Percentiles rank a stretch among this genome's conserved stretches.
Evolutionary conservation across 2,113 vertebrate species (phyloP).

Genomic region (Oreochromis spilurus): DNA sequence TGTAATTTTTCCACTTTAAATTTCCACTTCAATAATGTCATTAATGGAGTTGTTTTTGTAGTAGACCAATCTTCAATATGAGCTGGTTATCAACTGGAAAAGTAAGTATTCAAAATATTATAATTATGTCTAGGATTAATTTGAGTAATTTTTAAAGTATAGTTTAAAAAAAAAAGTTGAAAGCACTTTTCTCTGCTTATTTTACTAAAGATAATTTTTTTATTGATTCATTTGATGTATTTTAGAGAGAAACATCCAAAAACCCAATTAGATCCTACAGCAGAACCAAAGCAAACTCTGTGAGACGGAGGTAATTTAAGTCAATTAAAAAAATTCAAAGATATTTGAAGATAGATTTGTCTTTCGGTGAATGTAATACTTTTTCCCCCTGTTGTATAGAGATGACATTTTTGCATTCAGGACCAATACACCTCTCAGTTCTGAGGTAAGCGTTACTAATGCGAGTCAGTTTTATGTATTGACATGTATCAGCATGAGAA

Average conservation of each 20-base stretch:
- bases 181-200: background rate
- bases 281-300: constrained; percentile 4
- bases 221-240: background rate
- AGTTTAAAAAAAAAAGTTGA: background rate
- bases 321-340: background rate
- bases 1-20: background rate
- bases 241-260: constrained; percentile 21
- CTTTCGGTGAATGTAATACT: background rate
- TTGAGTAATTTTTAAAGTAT: background rate
- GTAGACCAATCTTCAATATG: constrained; percentile 53
- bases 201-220: background rate
- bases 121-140: background rate
- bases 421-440: constrained; percentile 9
- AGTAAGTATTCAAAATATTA: constrained; percentile 49
- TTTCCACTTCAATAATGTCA: background rate
- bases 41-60: background rate
- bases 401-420: constrained; percentile 63
- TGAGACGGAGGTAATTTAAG: constrained; percentile 35
- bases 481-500: background rate
- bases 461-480: background rate
- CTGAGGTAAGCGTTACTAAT: constrained; percentile 39
- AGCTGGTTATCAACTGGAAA: constrained; percentile 31
- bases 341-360: background rate
- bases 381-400: constrained; percentile 41
- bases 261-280: constrained; percentile 13